Conservation (phyloP, 2,113 vertebrate genomes). For the Dinomys branickii region DNA sequence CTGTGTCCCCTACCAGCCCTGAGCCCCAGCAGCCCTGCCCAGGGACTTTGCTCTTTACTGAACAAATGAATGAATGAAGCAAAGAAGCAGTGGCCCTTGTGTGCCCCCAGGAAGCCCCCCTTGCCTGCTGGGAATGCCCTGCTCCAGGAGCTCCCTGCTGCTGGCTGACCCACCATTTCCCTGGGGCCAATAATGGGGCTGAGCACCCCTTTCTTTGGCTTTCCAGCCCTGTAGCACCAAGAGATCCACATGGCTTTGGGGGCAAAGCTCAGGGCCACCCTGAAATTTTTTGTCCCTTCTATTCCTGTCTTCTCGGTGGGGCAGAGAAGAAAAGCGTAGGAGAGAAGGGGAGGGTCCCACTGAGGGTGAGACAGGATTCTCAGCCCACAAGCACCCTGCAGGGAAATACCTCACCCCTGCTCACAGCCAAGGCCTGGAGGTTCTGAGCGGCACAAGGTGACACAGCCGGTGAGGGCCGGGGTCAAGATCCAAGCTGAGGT, state of each 20-base stretch:
- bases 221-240: background rate
- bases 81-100: background rate
- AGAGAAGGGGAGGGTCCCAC: background rate
- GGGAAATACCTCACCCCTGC: background rate
- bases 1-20: background rate
- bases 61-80: background rate
- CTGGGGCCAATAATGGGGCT: background rate
- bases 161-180: background rate
- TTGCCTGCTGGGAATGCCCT: background rate
- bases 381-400: too few species aligned
- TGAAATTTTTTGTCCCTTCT: background rate
- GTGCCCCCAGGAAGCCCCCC: background rate
- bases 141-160: background rate
- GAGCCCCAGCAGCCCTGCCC: background rate
- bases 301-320: background rate
- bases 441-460: background rate
- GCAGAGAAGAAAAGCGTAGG: background rate
- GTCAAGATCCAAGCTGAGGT: too few species aligned
- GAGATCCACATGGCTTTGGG: background rate
- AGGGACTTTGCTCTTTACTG: background rate
- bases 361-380: background rate
- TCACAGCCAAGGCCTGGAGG: background rate
- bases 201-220: background rate
- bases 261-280: background rate
- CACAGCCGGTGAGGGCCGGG: background rate